Percentiles rank a stretch among this genome's conserved stretches.
Conservation (phyloP, 2,113 vertebrate species). For the Mastomys coucha region DNA sequence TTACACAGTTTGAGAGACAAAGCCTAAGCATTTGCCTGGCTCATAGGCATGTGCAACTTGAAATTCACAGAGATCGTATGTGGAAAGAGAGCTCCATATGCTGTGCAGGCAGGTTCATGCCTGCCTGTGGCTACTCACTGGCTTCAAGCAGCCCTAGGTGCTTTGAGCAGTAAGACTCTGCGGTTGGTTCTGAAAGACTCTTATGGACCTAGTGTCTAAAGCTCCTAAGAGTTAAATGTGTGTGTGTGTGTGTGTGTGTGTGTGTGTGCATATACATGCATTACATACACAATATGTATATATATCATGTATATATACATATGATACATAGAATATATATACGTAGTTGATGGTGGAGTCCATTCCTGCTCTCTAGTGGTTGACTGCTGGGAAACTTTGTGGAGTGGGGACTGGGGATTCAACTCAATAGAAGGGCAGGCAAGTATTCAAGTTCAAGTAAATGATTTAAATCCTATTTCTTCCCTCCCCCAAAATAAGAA, state of each 20-base stretch:
- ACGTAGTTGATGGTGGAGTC: neutral
- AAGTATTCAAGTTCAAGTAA: rapidly evolving
- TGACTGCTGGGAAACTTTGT: neutral
- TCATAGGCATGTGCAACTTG: neutral
- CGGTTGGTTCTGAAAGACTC: neutral
- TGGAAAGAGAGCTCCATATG: rapidly evolving
- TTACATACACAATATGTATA: neutral
- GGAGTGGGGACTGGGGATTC: neutral
- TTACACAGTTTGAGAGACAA: neutral
- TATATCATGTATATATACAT: neutral
- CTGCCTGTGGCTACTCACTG: neutral
- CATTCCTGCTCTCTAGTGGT: conserved; percentile 36
- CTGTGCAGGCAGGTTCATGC: neutral
- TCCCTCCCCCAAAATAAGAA: neutral
- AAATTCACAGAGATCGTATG: neutral
- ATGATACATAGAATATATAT: neutral
- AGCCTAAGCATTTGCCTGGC: neutral
- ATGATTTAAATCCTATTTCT: neutral
- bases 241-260: too few relatives aligned
- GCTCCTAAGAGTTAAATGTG: neutral
- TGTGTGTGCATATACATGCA: too few relatives aligned
- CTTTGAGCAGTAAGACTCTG: neutral
- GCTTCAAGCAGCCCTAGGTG: neutral
- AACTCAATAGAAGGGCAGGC: neutral
- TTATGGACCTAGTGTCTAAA: conserved; percentile 16